Percentiles rank a stretch among this genome's conserved stretches.
These are phyloP conservation scores for Apteryx owenii DNA, from an alignment of 2,113 vertebrate genomes.

Conservation along the genomic window DNA sequence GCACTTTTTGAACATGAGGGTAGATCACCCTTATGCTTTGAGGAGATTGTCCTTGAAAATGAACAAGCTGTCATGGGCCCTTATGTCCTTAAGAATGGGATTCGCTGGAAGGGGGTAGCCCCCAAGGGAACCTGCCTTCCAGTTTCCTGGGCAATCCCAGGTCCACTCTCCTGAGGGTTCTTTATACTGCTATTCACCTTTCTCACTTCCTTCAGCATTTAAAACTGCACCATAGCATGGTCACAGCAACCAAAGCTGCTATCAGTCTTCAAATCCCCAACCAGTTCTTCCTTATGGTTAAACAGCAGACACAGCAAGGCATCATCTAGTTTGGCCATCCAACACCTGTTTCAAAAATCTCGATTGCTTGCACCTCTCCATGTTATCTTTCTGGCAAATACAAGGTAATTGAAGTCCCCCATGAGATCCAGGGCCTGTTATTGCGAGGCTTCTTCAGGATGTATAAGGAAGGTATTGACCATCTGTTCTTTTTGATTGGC, in stretches of 20 bases:
- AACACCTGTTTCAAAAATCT: neutral
- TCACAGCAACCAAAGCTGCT: neutral
- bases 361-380: neutral
- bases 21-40: neutral
- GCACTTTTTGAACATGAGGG: neutral
- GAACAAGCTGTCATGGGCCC: neutral
- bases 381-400: neutral
- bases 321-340: neutral
- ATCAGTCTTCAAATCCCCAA: fast-evolving
- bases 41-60: neutral
- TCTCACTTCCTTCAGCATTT: neutral
- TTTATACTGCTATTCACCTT: neutral
- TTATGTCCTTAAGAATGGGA: neutral
- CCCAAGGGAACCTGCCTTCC: neutral
- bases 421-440: neutral
- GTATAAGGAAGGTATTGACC: neutral
- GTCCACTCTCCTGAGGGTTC: neutral
- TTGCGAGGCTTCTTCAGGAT: neutral
- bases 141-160: neutral
- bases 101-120: neutral
- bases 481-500: neutral
- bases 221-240: neutral
- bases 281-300: neutral
- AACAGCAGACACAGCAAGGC: neutral
- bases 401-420: neutral